Percentiles rank a stretch among this genome's conserved stretches.
These are phyloP conservation scores for Rotaria socialis DNA, from an alignment of 2,888 invertebrate genomes.

Conservation along the genomic window DNA sequence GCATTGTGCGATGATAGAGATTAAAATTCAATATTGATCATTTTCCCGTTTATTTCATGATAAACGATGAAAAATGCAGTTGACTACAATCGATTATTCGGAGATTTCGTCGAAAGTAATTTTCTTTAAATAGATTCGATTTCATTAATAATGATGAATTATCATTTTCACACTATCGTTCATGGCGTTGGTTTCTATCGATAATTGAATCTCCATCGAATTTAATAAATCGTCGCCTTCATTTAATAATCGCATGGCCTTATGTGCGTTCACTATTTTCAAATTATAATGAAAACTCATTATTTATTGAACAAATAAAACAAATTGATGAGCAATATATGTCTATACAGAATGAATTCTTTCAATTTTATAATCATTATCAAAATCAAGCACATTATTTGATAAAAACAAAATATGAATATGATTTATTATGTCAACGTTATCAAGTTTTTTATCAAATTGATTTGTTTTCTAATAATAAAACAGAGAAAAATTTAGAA, in stretches of 20 bases:
- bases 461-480: not conserved
- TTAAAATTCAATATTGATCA: too few species aligned
- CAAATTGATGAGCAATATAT: constrained; percentile 20
- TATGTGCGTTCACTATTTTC: not conserved
- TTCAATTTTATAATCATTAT: not conserved
- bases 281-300: not conserved
- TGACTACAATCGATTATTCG: too few species aligned
- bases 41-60: too few species aligned
- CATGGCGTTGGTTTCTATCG: constrained; percentile 18
- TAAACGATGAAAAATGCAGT: too few species aligned
- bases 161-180: constrained; percentile 11
- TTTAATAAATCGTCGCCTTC: constrained; percentile 9
- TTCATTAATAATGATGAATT: not conserved
- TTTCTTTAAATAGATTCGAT: not conserved
- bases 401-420: not conserved
- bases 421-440: not conserved
- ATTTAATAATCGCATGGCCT: constrained; percentile 7
- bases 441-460: not conserved
- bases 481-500: not conserved
- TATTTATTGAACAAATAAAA: not conserved
- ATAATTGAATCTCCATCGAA: not conserved
- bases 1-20: too few species aligned
- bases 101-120: too few species aligned
- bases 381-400: not conserved
- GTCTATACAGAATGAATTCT: constrained; percentile 20